Evolutionary conservation across 1,140 invertebrate genomes (phyloP).

Genomic region (Coelopa frigida): DNA sequence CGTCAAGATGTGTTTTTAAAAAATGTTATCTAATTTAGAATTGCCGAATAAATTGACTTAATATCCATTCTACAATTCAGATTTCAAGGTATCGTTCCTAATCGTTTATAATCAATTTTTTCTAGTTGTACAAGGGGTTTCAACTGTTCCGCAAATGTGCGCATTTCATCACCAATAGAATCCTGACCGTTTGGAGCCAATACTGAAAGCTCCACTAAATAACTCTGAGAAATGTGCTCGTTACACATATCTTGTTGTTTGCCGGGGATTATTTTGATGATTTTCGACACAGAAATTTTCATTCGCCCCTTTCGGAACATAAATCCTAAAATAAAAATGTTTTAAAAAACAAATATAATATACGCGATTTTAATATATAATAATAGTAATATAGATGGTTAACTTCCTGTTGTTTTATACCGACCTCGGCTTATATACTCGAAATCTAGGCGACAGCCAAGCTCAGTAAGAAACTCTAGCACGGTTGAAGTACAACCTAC

Average conservation of each 20-base stretch:
- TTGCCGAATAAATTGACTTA: too few species aligned
- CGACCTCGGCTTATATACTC: slow-evolving; percentile 83
- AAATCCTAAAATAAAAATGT: slow-evolving; percentile 54
- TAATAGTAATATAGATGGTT: neutral
- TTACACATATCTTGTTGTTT: slow-evolving; percentile 58
- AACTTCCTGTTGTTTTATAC: neutral
- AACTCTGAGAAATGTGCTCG: slow-evolving; percentile 85
- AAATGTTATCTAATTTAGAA: too few species aligned
- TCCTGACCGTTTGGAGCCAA: slow-evolving; percentile 88
- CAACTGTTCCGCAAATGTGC: slow-evolving; percentile 89
- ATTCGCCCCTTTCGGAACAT: slow-evolving; percentile 95
- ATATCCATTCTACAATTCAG: neutral
- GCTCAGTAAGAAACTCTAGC: slow-evolving; percentile 84
- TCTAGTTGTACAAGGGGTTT: slow-evolving; percentile 84
- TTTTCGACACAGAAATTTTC: slow-evolving; percentile 94
- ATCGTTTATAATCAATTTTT: slow-evolving; percentile 81
- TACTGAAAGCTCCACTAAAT: slow-evolving; percentile 89
- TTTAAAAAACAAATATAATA: neutral
- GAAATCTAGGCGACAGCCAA: slow-evolving; percentile 85
- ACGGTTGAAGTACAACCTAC: slow-evolving; percentile 83
- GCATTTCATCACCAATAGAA: slow-evolving; percentile 92
- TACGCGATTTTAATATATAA: neutral
- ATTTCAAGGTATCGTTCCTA: slow-evolving; percentile 52
- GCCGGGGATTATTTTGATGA: slow-evolving; percentile 76
- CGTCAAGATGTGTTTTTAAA: too few species aligned